Conservation (phyloP, 2,797 vertebrate genomes). For the Anguilla anguilla region DNA sequence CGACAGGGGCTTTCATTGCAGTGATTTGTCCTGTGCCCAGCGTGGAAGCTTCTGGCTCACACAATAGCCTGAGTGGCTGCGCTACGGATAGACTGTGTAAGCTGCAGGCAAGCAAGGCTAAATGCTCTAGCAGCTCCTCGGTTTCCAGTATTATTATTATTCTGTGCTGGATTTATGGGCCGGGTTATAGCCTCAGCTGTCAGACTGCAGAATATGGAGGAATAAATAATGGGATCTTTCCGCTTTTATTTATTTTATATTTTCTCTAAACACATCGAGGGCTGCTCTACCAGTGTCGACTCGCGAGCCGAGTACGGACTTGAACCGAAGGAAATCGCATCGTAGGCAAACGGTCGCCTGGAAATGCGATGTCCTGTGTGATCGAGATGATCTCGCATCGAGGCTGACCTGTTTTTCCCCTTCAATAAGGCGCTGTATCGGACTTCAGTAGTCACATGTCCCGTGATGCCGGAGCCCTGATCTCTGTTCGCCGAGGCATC, state of each 20-base stretch:
- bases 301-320: background rate
- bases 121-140: background rate
- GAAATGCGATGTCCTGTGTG: background rate
- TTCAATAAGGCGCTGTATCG: background rate
- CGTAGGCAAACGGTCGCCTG: background rate
- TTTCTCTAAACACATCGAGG: background rate
- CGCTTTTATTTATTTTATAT: constrained; percentile 2
- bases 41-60: background rate
- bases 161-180: constrained; percentile 12
- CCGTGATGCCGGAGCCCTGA: too few species aligned
- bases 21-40: background rate
- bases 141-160: constrained; percentile 6
- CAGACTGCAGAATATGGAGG: background rate
- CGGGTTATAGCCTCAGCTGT: background rate
- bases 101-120: background rate
- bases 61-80: background rate
- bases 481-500: background rate
- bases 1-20: background rate
- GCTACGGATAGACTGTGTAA: background rate
- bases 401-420: background rate
- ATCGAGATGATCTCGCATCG: background rate
- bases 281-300: background rate
- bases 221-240: constrained; percentile 1
- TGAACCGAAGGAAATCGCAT: background rate
- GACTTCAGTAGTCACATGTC: background rate